Base-by-base conservation (phyloP, 2,888 invertebrate species). In the Torymus auratus region DNA sequence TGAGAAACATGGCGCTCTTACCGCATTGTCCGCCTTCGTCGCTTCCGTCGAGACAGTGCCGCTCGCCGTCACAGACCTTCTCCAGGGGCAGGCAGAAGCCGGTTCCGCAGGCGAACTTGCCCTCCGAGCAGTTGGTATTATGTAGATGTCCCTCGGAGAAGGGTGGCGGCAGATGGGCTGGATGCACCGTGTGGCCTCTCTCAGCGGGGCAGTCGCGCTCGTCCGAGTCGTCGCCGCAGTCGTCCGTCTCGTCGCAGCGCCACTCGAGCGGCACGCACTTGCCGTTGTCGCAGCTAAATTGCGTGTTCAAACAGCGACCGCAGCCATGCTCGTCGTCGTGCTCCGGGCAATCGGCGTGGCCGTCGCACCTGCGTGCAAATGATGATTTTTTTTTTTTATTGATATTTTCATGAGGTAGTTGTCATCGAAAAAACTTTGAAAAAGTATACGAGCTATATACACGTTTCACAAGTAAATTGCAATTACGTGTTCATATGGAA, bases 191-290 rank as follows among this genome's bases (percentile, higher is more conserved):
- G 14, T 12, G n/a, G 64, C 15, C 41, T 13, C 2, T 13, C 55
- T 88, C 10, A 5, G 23, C 61, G 50, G 53, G 28, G 82, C 91
- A 91, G 56, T 88, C 86, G 10, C 84, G 84, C 88, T 97, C 96
- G 86, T 97, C 96, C 0, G 94, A 94, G 13, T 93, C 93, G 86
- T 96, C 96, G 0, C 89, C 89, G 87, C 96, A 97, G 86, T 96
- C 95, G 71, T 93, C 91, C 0, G 88, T 87, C 0, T 93, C 92
- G 85, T 96, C 93, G 91, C 94, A 94, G 83, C 94, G 86, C 92
- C 94, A 94, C 11, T 90, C 86, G 1, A 86, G 85, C 0, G 93
- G 91, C 55, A 96, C 92, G 84, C 96, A 94, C 65, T 91, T 92
- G 71, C 92, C 91, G 91, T 94, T 92, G 23, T 88, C 85, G 89